Evolutionary conservation across 2,888 invertebrate species (phyloP).

Genomic region (Zygaena filipendulae): DNA sequence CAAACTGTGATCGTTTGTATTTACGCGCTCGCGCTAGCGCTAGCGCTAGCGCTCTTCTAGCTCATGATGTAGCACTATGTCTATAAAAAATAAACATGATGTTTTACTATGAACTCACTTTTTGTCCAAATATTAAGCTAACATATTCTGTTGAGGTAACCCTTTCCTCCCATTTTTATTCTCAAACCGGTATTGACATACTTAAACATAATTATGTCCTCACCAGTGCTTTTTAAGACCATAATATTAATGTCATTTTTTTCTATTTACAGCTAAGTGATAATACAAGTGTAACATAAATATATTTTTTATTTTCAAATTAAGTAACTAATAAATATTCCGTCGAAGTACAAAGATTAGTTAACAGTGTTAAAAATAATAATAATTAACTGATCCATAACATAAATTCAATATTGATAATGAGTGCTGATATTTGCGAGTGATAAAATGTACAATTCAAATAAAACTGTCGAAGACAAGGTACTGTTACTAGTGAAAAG

Average conservation of each 20-base stretch:
- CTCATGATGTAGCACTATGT: too few relatives aligned
- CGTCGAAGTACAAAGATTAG: constrained; percentile 59
- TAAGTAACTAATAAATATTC: constrained; percentile 43
- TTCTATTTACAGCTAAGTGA: constrained; percentile 44
- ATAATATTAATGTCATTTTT: constrained; percentile 3
- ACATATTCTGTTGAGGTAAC: constrained; percentile 44
- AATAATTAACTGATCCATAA: constrained; percentile 20
- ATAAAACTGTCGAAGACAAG: constrained; percentile 28
- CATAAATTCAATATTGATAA: constrained; percentile 29
- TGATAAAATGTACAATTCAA: constrained; percentile 48
- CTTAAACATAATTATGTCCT: constrained; percentile 49
- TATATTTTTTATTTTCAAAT: constrained; percentile 58
- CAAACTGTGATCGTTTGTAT: too few relatives aligned
- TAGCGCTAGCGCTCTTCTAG: too few relatives aligned
- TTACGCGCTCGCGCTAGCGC: too few relatives aligned
- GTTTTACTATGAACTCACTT: too few relatives aligned
- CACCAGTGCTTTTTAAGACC: constrained; percentile 32
- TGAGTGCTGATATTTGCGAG: constrained; percentile 35
- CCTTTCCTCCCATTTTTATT: too few relatives aligned
- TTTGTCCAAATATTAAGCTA: too few relatives aligned
- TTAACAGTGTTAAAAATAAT: constrained; percentile 33
- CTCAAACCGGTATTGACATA: constrained; percentile 53
- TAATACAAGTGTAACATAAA: constrained; percentile 35
- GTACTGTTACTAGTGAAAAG: constrained; percentile 44
- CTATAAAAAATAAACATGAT: too few relatives aligned